Evolutionary conservation across 2,113 vertebrate species (phyloP), one percentile per base, ranked within the genome.

Genomic region (Oncorhynchus nerka): DNA sequence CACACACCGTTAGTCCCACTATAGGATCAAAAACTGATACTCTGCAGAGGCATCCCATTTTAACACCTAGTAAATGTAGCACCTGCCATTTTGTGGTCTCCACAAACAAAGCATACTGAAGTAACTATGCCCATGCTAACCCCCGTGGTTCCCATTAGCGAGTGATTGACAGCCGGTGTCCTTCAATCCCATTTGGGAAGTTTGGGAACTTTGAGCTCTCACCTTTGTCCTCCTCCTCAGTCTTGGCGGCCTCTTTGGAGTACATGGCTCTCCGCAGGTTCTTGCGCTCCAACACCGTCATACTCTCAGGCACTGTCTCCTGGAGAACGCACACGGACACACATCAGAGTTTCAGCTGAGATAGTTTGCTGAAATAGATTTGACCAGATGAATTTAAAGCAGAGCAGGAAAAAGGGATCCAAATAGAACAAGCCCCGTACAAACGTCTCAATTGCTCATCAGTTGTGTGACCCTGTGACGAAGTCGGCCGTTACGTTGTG

Each of bases 181-280:
- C 71, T 30, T 45, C 24, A 68, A 13, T 34, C n/a, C 39, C 19
- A 15, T 34, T 32, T 9, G 61, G 61, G 61, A 4, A 22, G 26
- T 22, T 65, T 13, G 0, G 19, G 68, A 61, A 20, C 16, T 68
- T 12, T 79, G 80, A 78, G 61, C 55, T 71, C 88, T 93, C 93
- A 99, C 98, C 97, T 95, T 98, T 97, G 83, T 98, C 97, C 2
- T 98, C 97, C 70, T 98, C 97, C 74, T 93, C 92, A 0, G 91
- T 94, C 86, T 93, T 94, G 57, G 93, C 86, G 0, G 94, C 92
- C 57, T 99, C 96, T 86, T 94, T 94, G 0, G 96, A 97, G 80
- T 96, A 97, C 95, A 95, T 94, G 15, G 96, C 94, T 78, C 94
- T 95, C n/a, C 95, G 91, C 24, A 97, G 90, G 87, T 96, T 97